Evolutionary conservation across 2,888 invertebrate species (phyloP).

Genomic region (Thecocarcelia acutangulata): DNA sequence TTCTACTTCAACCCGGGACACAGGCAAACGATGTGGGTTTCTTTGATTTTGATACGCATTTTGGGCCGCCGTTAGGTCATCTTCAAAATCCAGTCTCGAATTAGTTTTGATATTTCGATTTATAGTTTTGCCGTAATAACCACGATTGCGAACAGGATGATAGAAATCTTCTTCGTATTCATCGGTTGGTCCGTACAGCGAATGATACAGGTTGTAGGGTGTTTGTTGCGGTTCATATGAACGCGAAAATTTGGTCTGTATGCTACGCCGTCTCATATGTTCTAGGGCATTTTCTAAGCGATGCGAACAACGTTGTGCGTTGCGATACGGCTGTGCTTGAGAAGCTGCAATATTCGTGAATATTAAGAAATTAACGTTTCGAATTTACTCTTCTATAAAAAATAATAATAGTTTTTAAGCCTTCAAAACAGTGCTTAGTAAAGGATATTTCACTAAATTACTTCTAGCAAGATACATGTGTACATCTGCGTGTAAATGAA

Average conservation of each 20-base stretch:
- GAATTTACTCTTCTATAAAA: too few species aligned
- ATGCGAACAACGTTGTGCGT: constrained; percentile 84
- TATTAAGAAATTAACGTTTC: too few species aligned
- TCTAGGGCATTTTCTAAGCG: constrained; percentile 86
- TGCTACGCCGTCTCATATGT: constrained; percentile 82
- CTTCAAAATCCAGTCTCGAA: constrained; percentile 62
- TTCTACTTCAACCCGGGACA: constrained; percentile 72
- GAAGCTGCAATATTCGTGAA: constrained; percentile 40
- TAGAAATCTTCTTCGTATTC: constrained; percentile 74
- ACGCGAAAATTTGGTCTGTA: constrained; percentile 75
- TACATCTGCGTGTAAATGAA: too few species aligned
- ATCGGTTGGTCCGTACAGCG: constrained; percentile 77
- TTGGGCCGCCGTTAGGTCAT: too few species aligned
- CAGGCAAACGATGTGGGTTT: constrained; percentile 74
- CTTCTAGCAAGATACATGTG: too few species aligned
- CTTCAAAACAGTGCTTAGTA: too few species aligned
- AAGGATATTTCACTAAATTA: too few species aligned
- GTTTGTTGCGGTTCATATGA: constrained; percentile 75
- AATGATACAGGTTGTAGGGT: constrained; percentile 79
- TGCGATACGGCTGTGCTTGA: constrained; percentile 75
- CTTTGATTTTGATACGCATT: constrained; percentile 62
- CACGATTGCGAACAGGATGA: constrained; percentile 73
- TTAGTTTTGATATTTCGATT: constrained; percentile 63
- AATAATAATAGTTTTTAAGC: too few species aligned
- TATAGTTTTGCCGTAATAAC: constrained; percentile 75